Percentiles rank a stretch among this genome's conserved stretches.
Evolutionary conservation across 2,113 vertebrate genomes (phyloP).

Genomic region (Paracanthobrama guichenoti): DNA sequence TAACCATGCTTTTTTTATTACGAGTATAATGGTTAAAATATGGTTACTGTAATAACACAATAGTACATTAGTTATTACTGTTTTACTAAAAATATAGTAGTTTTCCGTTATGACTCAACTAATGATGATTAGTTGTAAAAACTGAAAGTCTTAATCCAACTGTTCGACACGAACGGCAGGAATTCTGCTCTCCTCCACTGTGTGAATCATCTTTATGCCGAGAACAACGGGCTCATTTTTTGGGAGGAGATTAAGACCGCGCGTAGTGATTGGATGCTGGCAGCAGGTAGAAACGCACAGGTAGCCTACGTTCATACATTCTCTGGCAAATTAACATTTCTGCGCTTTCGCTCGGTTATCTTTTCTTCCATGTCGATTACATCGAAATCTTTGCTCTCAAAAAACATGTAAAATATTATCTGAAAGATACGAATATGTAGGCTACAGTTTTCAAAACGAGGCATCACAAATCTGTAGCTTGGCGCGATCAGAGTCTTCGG

Average conservation of each 20-base stretch:
- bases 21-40: neutral
- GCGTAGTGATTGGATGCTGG: constrained; percentile 30
- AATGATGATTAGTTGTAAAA: too few relatives aligned
- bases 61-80: neutral
- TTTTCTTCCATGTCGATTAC: neutral
- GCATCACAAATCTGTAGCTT: neutral
- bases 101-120: too few relatives aligned
- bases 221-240: constrained; percentile 41
- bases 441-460: neutral
- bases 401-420: neutral
- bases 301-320: neutral
- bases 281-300: constrained; percentile 29
- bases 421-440: neutral
- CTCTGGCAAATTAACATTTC: neutral
- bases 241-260: constrained; percentile 26
- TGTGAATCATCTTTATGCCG: neutral
- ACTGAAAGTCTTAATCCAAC: neutral
- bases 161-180: neutral
- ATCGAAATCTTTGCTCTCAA: neutral
- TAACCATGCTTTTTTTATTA: too few relatives aligned
- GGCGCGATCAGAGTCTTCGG: neutral
- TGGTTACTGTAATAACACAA: neutral
- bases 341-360: neutral
- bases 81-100: neutral
- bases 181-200: neutral